Evolutionary conservation across 2,797 vertebrate species (phyloP).

Genomic region (Sebastes iracundus): DNA sequence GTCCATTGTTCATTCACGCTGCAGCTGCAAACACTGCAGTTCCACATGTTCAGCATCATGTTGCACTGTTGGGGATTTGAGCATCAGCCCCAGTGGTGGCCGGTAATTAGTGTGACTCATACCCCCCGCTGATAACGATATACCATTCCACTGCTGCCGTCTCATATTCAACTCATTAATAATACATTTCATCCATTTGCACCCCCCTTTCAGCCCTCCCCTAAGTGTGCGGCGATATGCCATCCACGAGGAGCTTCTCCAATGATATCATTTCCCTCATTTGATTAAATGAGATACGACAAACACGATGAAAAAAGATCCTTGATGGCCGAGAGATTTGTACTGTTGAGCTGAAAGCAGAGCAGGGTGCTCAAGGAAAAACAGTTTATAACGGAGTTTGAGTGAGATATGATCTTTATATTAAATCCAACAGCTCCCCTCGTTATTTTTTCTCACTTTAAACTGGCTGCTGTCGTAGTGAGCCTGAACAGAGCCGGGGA

Average conservation of each 20-base stretch:
- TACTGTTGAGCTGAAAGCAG: not conserved
- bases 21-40: not conserved
- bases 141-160: slow-evolving; percentile 45
- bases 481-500: slow-evolving; percentile 11
- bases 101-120: slow-evolving; percentile 71
- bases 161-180: slow-evolving; percentile 77
- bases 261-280: slow-evolving; percentile 33
- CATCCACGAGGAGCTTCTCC: slow-evolving; percentile 31
- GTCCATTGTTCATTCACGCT: not conserved
- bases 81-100: slow-evolving; percentile 48
- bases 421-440: slow-evolving; percentile 29
- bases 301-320: slow-evolving; percentile 6
- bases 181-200: slow-evolving; percentile 75
- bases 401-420: slow-evolving; percentile 44
- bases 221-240: slow-evolving; percentile 23
- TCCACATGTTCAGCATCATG: slow-evolving; percentile 41
- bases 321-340: not conserved
- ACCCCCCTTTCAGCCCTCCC: slow-evolving; percentile 16
- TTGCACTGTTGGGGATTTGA: slow-evolving; percentile 56
- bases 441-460: slow-evolving; percentile 25
- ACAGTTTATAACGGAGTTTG: not conserved
- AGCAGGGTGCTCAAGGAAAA: not conserved
- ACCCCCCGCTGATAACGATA: slow-evolving; percentile 58
- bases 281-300: slow-evolving; percentile 50
- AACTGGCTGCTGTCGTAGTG: slow-evolving; percentile 32